Conservation (phyloP, 2,888 invertebrate species). For the Diarsia dahlii region DNA sequence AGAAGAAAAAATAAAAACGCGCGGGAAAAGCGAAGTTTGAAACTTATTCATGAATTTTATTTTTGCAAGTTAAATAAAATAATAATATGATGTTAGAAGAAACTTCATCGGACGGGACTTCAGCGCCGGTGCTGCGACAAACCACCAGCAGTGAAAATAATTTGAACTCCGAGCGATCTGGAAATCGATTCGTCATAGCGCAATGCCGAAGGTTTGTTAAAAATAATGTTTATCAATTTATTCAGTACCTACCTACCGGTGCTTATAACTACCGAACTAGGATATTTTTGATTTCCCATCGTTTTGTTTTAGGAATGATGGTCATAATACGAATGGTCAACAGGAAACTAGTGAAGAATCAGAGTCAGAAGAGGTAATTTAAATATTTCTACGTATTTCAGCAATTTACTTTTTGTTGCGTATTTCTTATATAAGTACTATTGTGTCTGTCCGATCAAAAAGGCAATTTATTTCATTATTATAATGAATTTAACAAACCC, state of each 20-base stretch:
- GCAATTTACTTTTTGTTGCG: background rate
- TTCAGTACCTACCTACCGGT: too few relatives aligned
- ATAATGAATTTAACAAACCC: background rate
- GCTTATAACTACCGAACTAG: too few relatives aligned
- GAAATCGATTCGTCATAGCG: slow-evolving; percentile 78
- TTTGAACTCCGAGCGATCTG: slow-evolving; percentile 61
- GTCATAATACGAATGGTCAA: slow-evolving; percentile 63
- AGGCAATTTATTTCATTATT: background rate
- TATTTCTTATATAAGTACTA: background rate
- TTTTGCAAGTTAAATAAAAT: background rate
- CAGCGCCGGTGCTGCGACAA: slow-evolving; percentile 57
- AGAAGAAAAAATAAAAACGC: background rate
- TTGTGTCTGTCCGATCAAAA: too few relatives aligned
- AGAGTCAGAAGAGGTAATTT: slow-evolving; percentile 78
- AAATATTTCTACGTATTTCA: background rate
- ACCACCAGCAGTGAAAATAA: slow-evolving; percentile 56
- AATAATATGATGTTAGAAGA: slow-evolving; percentile 61
- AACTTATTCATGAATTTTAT: background rate
- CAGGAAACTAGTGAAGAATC: slow-evolving; percentile 80
- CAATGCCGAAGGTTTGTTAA: slow-evolving; percentile 78
- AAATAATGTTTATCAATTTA: background rate
- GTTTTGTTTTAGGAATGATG: slow-evolving; percentile 68
- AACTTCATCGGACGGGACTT: slow-evolving; percentile 59
- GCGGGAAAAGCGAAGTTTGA: slow-evolving; percentile 40
- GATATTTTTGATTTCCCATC: too few relatives aligned